Evolutionary conservation across 2,888 invertebrate species (phyloP), one percentile per base, ranked within the genome.

Genomic region (Spisula solida): DNA sequence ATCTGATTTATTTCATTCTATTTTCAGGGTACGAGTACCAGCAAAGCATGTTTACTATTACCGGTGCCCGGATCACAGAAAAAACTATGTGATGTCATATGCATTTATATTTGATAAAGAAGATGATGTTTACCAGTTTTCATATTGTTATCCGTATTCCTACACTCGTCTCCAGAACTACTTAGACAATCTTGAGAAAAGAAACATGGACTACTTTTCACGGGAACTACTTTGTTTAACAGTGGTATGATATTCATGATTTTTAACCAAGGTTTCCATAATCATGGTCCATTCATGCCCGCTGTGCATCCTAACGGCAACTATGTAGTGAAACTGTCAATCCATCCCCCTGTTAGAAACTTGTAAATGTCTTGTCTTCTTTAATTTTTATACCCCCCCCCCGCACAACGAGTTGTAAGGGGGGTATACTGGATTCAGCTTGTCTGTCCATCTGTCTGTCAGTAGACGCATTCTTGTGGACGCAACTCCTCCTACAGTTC

Each of bases 41-140:
- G 97, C 98, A 91, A 98, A 98, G 79, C 97, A 98, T 96, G 98
- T 99, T 0, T 99, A 98, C 97, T 99, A 99, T 96, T 99, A 99
- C 97, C 98, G 98, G 93, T 99, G 99, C 0, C 97, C 98, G 16
- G 97, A 98, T 90, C 99, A 99, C 97, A 94, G 96, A 93, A 98
- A 98, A 88, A 98, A 99, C 94, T 98, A 99, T 96, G 98, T 99
- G 51, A 97, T 99, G 89, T 99, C 99, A 95, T 98, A 99, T 96
- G 98, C 98, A 0, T 99, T 99, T 96, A 98, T 98, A 41, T 99
- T 99, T 96, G 99, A 99, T 96, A 98, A 98, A 86, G 99, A 99
- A 96, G 99, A 99, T 94, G 99, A 99, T 95, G 98, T 98, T 0
- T 99, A 99, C 96, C 99, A 99, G 96, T 99, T 99, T 97, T 98